Evolutionary conservation across 2,888 invertebrate genomes (phyloP), one percentile per base, ranked within the genome.

Genomic region (Parelbella ahira): DNA sequence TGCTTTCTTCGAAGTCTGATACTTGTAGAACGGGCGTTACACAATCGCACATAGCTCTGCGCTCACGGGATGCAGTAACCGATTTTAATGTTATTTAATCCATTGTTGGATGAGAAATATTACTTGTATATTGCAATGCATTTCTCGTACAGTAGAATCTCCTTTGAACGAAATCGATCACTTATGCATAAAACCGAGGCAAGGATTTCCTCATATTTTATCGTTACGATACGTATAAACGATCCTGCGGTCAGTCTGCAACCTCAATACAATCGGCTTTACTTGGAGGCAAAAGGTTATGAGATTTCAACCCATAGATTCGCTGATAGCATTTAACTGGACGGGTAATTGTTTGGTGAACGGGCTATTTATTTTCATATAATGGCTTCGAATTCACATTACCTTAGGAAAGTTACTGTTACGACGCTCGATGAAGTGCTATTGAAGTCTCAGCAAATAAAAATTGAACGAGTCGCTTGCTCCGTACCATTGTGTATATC

Each of bases 241-340:
- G 56, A 46, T 51, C 63, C 51, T 53, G 13, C 50, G 63, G 60
- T 58, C 62, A 66, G 53, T 55, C 42, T 48, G 44, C 34, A 47
- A 42, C 48, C 49, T 45, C 50, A 50, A 48, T 63, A 71, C 57
- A 60, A 61, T 64, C 66, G 60, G 62, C 70, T 77, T 72, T 65
- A 69, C 74, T 78, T 71, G 63, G 69, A 80, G 74, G 75, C 80
- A 81, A 81, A 79, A 83, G 80, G 80, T 84, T 82, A 82, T 66
- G 69, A 81, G 81, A 83, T 83, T 77, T 79, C 70, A 70, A 79
- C 72, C 81, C 73, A 76, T 74, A 82, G 81, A 83, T 82, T 74
- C 60, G 65, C 75, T 74, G 82, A 83, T 84, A 82, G 76, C 78
- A 76, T 83, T 83, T 75, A 80, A 74, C 75, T 63, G 78, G 66